Percentiles rank a stretch among this genome's conserved stretches.
phyloP scores from a whole-genome alignment of 2,113 vertebrate species.

The Chinchilla lanigera region DNA sequence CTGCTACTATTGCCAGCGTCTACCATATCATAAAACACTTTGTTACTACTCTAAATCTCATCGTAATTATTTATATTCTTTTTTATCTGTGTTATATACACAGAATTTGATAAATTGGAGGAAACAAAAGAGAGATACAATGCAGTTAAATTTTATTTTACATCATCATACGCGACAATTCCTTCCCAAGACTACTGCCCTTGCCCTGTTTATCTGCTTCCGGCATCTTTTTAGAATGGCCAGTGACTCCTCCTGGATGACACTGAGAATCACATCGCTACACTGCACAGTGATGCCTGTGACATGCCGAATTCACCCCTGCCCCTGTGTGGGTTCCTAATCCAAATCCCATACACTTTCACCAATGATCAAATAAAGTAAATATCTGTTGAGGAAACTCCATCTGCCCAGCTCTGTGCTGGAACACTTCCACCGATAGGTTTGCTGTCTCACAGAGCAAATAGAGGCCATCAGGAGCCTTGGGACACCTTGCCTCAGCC shows the following conservation, averaged over 20 bases:
- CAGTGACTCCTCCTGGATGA: background rate
- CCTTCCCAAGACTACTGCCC: background rate
- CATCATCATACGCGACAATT: background rate
- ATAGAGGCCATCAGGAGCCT: background rate
- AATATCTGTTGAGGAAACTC: constrained; percentile 30
- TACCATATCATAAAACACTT: background rate
- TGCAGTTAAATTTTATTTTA: constrained; percentile 12
- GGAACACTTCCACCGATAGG: background rate
- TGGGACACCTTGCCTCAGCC: background rate
- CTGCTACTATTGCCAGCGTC: background rate
- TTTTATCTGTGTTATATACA: background rate
- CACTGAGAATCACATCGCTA: background rate
- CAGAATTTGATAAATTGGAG: background rate
- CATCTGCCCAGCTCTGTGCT: background rate
- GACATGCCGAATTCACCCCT: background rate
- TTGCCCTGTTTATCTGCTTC: background rate
- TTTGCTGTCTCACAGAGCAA: background rate
- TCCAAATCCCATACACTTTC: background rate
- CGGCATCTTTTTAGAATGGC: background rate
- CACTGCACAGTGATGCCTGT: fast-evolving
- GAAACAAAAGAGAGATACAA: background rate
- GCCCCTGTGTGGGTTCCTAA: background rate
- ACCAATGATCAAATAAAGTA: background rate
- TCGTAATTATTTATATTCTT: constrained; percentile 35
- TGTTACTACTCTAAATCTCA: background rate